Percentiles rank a stretch among this genome's conserved stretches.
These are phyloP conservation scores for Tachina grossa DNA, from an alignment of 2,888 invertebrate species.

Conservation along the genomic window DNA sequence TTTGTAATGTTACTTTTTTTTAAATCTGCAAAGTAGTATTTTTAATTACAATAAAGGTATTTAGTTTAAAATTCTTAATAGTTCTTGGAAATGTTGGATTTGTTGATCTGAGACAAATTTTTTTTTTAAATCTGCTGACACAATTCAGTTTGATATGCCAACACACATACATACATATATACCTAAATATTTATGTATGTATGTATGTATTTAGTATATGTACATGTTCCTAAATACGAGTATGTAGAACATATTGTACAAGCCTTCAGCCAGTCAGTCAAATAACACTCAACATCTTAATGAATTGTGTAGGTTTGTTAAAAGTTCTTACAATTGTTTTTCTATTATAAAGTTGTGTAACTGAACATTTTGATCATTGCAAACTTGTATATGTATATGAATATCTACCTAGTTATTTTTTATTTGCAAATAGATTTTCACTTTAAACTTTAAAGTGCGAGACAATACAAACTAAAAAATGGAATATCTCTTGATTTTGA, in stretches of 20 bases:
- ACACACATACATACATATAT: neutral
- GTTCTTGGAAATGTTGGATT: too few relatives aligned
- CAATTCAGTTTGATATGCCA: neutral
- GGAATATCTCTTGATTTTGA: too few relatives aligned
- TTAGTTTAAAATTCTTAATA: too few relatives aligned
- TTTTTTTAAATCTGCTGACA: neutral
- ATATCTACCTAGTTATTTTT: neutral
- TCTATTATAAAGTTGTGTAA: constrained; percentile 31
- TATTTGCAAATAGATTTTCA: constrained; percentile 27
- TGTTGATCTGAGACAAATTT: too few relatives aligned
- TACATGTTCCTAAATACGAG: neutral
- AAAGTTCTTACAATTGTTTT: constrained; percentile 43
- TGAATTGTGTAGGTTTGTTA: constrained; percentile 49
- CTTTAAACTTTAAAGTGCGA: neutral
- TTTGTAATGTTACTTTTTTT: too few relatives aligned
- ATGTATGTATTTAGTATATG: neutral
- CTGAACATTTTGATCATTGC: constrained; percentile 70
- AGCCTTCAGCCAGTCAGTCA: constrained; percentile 29
- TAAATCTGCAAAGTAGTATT: too few relatives aligned
- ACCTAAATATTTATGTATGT: neutral
- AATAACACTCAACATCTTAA: constrained; percentile 35
- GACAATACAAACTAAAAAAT: too few relatives aligned
- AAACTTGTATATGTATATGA: constrained; percentile 41
- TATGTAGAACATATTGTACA: constrained; percentile 43
- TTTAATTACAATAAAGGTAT: too few relatives aligned